Base-by-base conservation (phyloP, 1,140 invertebrate genomes). In the Pseudomyrmex dendroicus region DNA sequence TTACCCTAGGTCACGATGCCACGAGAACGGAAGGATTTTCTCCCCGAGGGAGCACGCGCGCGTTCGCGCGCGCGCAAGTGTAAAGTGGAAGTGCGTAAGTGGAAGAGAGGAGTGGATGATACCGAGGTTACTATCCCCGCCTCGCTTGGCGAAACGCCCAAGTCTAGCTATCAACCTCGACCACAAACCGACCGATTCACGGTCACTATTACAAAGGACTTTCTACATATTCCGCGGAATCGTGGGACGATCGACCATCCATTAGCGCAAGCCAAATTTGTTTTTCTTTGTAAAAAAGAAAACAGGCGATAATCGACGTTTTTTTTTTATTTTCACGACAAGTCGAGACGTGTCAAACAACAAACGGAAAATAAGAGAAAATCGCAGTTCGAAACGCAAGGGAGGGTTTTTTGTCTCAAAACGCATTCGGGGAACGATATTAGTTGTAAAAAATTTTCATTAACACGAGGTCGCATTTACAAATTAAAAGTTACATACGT, bases 1-100 rank as follows among this genome's bases (percentile, higher is more conserved):
- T 93, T 92, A 90, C 83, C 90, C 85, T 93, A 94, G 93, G 93
- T 94, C 93, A 94, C 89, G 91, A 88, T 91, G 91, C 88, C 87
- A 90, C 82, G 85, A 91, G 90, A 90, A 88, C 89, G 89, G 84
- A 90, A 90, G 91, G 90, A 91, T 91, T 92, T 91, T 84, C 89
- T 90, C 89, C 83, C 82, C 73, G 86, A 87, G 89, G 84, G 85
- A 77, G 84, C 86, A 80, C 62, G 17, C 62, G 17, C 62, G 35
- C n/a, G 20, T 63, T 44, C 73, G 46, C 56, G 5, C 76, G 50
- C 35, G 62, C 46, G 15, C 20, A n/a, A 5, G 17, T n/a, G 48
- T 9, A 35, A 35, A 35, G 54, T 20, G 54, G 15, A 46, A 15
- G 22, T 64, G 78, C 62, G 67, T 25, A 15, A 35, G 59, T 57